phyloP scores from a whole-genome alignment of 1,140 invertebrate species.

The Frieseomelitta varia region DNA sequence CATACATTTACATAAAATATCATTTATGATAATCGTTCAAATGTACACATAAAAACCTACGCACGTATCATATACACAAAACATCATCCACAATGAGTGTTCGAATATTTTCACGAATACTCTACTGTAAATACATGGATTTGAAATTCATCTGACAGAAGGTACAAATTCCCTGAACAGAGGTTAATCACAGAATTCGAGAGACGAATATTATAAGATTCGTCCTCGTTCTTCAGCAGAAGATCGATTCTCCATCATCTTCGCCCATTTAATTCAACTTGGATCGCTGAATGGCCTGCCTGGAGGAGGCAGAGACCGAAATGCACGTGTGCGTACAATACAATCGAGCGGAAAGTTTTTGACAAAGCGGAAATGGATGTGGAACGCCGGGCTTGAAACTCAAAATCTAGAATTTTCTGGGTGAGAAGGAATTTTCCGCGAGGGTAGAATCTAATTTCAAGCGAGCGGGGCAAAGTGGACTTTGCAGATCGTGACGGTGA shows the following conservation, averaged over 20 bases:
- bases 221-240: background rate
- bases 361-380: background rate
- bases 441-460: background rate
- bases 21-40: too few relatives aligned
- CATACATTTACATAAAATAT: too few relatives aligned
- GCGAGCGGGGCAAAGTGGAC: background rate
- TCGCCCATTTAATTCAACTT: background rate
- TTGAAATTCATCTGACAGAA: background rate
- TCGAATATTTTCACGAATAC: too few relatives aligned
- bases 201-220: background rate
- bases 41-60: too few relatives aligned
- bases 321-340: too few relatives aligned
- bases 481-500: conserved; percentile 1
- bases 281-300: background rate
- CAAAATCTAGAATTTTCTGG: background rate
- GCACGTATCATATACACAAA: too few relatives aligned
- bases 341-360: background rate
- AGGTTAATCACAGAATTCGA: background rate
- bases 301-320: too few relatives aligned
- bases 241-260: too few relatives aligned
- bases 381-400: background rate
- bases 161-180: background rate
- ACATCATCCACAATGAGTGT: too few relatives aligned
- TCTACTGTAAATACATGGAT: too few relatives aligned
- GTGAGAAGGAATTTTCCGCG: background rate